phyloP scores from a whole-genome alignment of 2,113 vertebrate species.

The Neogale vison region DNA sequence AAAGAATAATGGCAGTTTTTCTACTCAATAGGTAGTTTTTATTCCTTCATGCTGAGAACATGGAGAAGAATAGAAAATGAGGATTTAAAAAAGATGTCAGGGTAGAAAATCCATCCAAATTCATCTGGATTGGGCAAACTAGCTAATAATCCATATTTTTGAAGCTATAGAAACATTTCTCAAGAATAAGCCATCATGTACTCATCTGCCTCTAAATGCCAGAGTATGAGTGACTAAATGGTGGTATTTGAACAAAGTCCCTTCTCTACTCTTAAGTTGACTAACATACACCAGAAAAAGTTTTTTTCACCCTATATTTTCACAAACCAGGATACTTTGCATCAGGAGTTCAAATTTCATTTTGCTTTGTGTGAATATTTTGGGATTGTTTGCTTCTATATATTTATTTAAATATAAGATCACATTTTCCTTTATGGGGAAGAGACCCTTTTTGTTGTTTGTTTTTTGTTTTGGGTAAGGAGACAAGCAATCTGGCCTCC shows the following conservation, averaged over 20 bases:
- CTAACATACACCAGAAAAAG: conserved; percentile 67
- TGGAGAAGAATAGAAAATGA: neutral
- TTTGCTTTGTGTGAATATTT: neutral
- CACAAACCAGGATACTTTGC: conserved; percentile 73
- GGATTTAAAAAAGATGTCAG: neutral
- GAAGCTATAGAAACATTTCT: neutral
- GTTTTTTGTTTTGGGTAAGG: neutral
- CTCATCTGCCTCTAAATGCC: neutral
- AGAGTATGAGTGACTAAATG: neutral
- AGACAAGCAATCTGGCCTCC: neutral
- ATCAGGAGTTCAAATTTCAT: conserved; percentile 47
- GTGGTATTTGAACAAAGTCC: conserved; percentile 42
- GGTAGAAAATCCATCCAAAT: neutral
- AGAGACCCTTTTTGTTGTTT: neutral
- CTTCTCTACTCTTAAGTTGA: conserved; percentile 54
- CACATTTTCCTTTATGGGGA: neutral
- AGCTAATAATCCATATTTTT: neutral
- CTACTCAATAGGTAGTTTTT: neutral
- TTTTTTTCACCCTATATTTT: neutral
- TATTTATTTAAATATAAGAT: conserved; percentile 3
- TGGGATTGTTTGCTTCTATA: neutral
- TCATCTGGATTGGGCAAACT: neutral
- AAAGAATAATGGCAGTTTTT: neutral
- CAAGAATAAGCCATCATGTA: neutral
- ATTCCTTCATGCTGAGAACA: neutral